Evolutionary conservation across 2,113 vertebrate genomes (phyloP).

Genomic region (Suncus etruscus): DNA sequence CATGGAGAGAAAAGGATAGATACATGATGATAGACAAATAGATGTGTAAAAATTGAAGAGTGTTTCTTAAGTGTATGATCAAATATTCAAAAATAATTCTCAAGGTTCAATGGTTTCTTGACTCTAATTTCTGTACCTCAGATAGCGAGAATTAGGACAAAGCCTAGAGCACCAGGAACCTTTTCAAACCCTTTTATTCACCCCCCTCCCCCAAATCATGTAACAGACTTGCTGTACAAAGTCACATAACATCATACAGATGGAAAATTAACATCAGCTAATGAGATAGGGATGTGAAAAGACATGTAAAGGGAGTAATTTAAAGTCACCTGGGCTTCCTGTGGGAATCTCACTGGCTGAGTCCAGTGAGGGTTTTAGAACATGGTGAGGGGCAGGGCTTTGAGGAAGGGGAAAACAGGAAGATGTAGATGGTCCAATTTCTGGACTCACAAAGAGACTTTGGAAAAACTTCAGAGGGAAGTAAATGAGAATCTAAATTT

Average conservation of each 20-base stretch:
- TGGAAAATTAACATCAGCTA: constrained; percentile 74
- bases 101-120: neutral
- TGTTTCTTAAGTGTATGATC: neutral
- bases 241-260: constrained; percentile 62
- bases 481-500: neutral
- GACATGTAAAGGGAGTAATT: constrained; percentile 68
- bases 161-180: neutral
- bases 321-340: constrained; percentile 33
- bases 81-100: constrained; percentile 7
- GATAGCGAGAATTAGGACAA: neutral
- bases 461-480: neutral
- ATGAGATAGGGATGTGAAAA: constrained; percentile 65
- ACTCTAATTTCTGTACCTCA: neutral
- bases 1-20: neutral
- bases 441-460: neutral
- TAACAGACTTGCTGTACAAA: constrained; percentile 49
- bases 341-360: neutral
- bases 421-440: neutral
- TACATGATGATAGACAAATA: neutral
- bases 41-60: neutral
- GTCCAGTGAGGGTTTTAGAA: neutral
- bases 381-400: fast-evolving
- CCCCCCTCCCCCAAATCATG: neutral
- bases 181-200: neutral
- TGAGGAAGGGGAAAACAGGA: too few species aligned